A percentile compares a stretch with the other conserved stretches of the same genome.
phyloP scores from a whole-genome alignment of 2,797 vertebrate species.

The Sarcoramphus papa region DNA sequence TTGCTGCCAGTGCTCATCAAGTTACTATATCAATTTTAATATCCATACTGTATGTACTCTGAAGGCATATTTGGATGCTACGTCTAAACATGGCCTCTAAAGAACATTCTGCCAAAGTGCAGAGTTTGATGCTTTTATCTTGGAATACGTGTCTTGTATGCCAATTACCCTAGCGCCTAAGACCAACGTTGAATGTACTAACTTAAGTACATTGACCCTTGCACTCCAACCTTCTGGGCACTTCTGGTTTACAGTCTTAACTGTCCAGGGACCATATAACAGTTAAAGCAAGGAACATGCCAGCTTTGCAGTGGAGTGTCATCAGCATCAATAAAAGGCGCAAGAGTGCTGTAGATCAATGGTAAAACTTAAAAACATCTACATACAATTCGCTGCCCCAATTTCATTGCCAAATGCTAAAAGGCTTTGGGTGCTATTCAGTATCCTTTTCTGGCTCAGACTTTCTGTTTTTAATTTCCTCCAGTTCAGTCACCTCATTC shows the following conservation, averaged over 20 bases:
- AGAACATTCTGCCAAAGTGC: not conserved
- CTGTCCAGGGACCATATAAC: not conserved
- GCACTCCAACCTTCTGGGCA: conserved; percentile 12
- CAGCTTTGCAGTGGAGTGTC: not conserved
- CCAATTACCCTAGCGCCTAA: not conserved
- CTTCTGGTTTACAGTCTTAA: conserved; percentile 28
- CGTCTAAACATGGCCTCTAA: not conserved
- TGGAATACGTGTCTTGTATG: conserved; percentile 10
- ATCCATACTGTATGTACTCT: not conserved
- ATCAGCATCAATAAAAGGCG: not conserved
- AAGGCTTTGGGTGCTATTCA: not conserved
- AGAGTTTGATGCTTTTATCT: not conserved
- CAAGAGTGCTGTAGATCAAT: not conserved
- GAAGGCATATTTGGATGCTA: not conserved
- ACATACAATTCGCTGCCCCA: not conserved
- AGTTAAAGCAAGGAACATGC: not conserved
- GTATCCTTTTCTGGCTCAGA: not conserved
- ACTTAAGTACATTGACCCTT: conserved; percentile 40
- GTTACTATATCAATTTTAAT: not conserved
- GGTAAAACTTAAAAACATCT: not conserved
- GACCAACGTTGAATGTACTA: not conserved
- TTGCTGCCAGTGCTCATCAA: not conserved
- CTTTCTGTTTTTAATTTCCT: not conserved
- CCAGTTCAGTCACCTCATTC: not conserved
- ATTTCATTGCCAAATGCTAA: not conserved